phyloP scores from a whole-genome alignment of 2,888 invertebrate genomes.

The Punctoribates punctum region DNA sequence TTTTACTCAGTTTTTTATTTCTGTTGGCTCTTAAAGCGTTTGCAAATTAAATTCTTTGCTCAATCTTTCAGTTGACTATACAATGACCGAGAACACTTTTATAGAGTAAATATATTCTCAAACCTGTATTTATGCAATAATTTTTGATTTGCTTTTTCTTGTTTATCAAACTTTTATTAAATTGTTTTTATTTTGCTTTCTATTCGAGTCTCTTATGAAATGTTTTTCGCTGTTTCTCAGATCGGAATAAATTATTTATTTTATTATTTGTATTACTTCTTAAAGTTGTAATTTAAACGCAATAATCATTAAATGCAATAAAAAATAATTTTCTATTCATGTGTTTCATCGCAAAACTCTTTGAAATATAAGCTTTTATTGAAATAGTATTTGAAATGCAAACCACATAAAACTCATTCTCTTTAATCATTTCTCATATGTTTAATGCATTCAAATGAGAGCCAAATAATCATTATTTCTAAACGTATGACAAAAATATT shows the following conservation, averaged over 20 bases:
- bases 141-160: background rate
- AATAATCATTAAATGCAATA: slow-evolving; percentile 24
- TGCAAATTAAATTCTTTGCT: too few species aligned
- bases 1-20: too few species aligned
- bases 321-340: background rate
- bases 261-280: slow-evolving; percentile 24
- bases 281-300: slow-evolving; percentile 28
- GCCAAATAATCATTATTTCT: background rate
- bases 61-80: too few species aligned
- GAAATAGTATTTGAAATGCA: background rate
- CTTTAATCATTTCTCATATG: background rate
- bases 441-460: background rate
- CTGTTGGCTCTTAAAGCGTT: too few species aligned
- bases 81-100: background rate
- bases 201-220: background rate
- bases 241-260: slow-evolving; percentile 11
- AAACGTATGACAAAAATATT: background rate
- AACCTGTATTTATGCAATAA: slow-evolving; percentile 16
- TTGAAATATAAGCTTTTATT: background rate
- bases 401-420: background rate
- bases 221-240: background rate
- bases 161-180: background rate
- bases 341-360: background rate
- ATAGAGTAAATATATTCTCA: background rate
- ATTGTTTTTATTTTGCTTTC: background rate